Evolutionary conservation across 2,113 vertebrate species (phyloP), one percentile per base, ranked within the genome.

Genomic region (Brachypodius melanocephalos): DNA sequence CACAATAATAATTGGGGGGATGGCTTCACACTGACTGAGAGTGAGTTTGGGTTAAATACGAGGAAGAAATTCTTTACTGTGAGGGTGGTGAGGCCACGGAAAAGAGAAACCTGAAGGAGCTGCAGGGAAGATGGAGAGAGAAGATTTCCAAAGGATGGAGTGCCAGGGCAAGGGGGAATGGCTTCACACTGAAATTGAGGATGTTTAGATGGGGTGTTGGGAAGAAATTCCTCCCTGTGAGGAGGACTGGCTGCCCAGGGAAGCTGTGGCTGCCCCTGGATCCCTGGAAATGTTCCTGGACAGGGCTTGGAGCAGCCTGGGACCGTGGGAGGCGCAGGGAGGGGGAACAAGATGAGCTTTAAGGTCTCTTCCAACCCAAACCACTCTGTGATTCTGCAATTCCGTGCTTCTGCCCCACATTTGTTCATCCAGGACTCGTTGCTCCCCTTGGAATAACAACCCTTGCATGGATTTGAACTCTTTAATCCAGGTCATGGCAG

Each of bases 381-480:
- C 6, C 31, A 8, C 2, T 2, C 16, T 9, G 4, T 2, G 17
- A 51, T 43, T 26, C 25, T 34, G 51, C 34, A 57, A 0, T 49
- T 25, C 18, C 1, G 0, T 20, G 6, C 1, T 16, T 52, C 10
- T 62, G 26, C 28, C 58, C 48, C 49, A 36, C 52, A 4, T 43
- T 58, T 14, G 17, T 43, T 21, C 14, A 21, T 0, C 31, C 61
- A 76, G 36, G 15, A 5, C 2, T 43, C 13, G 29, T 5, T 24
- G 25, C 25, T 4, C 9, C 7, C 17, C 52, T 31, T 16, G 6
- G 52, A 62, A 26, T 14, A 22, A 36, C 31, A 66, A 2, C 31
- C 31, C 25, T 34, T 2, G 36, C 5, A 1, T 18, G 32, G 71
- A 14, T 59, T 1, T 14, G 83, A 26, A 0, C 21, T 21, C 16